These are phyloP conservation scores for Hydractinia symbiolongicarpus DNA, from an alignment of 30 jellyfish, hydroid and myxozoan genomes.

Conservation along the genomic window DNA sequence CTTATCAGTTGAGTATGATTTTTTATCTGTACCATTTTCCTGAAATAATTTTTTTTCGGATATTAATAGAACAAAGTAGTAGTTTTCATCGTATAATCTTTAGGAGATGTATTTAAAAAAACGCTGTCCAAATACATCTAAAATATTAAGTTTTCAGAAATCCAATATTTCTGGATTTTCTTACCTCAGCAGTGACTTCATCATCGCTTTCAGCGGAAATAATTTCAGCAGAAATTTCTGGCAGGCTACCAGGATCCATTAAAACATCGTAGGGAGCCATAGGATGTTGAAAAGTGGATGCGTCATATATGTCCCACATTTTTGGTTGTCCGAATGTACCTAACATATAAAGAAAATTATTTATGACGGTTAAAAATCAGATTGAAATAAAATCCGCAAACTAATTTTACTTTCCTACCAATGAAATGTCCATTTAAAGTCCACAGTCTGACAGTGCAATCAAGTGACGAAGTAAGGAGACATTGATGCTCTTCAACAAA, in stretches of 20 bases:
- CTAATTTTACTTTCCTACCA: slow-evolving; percentile 24
- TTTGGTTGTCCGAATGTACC: slow-evolving; percentile 93
- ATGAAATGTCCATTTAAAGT: slow-evolving; percentile 78
- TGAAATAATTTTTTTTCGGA: too few relatives aligned
- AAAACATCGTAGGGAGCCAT: slow-evolving; percentile 92
- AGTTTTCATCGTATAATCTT: too few relatives aligned
- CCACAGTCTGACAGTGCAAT: slow-evolving; percentile 83
- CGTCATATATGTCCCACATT: slow-evolving; percentile 57
- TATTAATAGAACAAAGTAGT: too few relatives aligned
- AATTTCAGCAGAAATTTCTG: slow-evolving; percentile 41
- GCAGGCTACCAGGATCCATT: slow-evolving; percentile 81
- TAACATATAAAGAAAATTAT: not conserved
- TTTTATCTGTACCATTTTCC: too few relatives aligned
- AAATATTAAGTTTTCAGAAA: too few relatives aligned
- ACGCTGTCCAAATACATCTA: too few relatives aligned
- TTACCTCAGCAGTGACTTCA: not conserved
- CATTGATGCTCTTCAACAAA: slow-evolving; percentile 56
- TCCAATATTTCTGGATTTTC: not conserved
- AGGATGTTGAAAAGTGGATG: slow-evolving; percentile 78
- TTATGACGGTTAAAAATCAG: too few relatives aligned
- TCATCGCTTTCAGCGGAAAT: slow-evolving; percentile 21
- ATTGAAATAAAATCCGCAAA: too few relatives aligned
- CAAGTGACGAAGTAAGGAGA: slow-evolving; percentile 74
- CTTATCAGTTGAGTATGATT: too few relatives aligned
- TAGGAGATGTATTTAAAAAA: too few relatives aligned